phyloP scores from a whole-genome alignment of 2,888 invertebrate genomes.

The Beris morrisii region DNA sequence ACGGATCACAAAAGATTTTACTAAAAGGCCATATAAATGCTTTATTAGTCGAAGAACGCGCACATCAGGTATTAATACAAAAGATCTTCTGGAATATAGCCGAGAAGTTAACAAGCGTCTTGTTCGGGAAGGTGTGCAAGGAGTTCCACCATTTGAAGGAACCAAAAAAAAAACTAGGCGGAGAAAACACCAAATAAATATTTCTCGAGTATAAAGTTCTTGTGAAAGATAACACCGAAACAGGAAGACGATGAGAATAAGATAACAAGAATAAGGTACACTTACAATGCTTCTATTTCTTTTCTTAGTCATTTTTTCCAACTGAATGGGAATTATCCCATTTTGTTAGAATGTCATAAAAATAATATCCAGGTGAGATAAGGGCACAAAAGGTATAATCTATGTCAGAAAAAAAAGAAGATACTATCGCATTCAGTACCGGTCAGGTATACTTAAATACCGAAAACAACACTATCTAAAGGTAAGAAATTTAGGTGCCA shows the following conservation, averaged over 20 bases:
- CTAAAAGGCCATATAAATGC: constrained; percentile 39
- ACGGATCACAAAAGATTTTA: constrained; percentile 32
- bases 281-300: not conserved
- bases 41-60: constrained; percentile 35
- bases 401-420: constrained; percentile 6
- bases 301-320: not conserved
- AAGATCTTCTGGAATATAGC: not conserved
- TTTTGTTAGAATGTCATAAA: constrained; percentile 38
- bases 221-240: constrained; percentile 34
- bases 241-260: constrained; percentile 30
- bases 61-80: not conserved
- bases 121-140: not conserved
- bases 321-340: constrained; percentile 34
- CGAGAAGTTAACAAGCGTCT: constrained; percentile 16
- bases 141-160: not conserved
- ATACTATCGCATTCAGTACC: not conserved
- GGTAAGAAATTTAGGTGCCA: constrained; percentile 37
- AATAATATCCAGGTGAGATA: constrained; percentile 38
- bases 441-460: constrained; percentile 23
- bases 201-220: constrained; percentile 19
- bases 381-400: constrained; percentile 18
- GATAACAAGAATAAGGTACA: too few relatives aligned
- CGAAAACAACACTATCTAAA: not conserved
- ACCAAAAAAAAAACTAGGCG: constrained; percentile 15
- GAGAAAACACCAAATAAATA: constrained; percentile 29